Evolutionary conservation across 2,797 vertebrate genomes (phyloP), one percentile per base, ranked within the genome.

Genomic region (Megaceryle alcyon): DNA sequence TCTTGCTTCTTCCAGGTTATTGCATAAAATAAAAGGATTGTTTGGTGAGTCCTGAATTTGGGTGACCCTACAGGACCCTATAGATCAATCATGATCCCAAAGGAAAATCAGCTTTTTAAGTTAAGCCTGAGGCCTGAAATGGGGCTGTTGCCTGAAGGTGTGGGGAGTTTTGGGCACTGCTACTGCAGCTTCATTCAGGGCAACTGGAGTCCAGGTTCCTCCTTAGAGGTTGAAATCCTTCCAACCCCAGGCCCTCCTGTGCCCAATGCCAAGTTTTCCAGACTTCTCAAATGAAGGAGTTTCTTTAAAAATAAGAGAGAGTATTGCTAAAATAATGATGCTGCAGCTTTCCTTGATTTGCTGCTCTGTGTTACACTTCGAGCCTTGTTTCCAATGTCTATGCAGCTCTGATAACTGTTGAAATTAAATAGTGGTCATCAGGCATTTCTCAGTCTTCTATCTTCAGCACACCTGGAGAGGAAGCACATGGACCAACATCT

Each of bases 401-500:
- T 10, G 57, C 70, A n/a, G 69, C 77, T 86, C 70, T 3, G 25
- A 18, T 16, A 75, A 23, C 14, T 56, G 69, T 31, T 4, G 6
- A 59, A 70, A 65, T 49, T 22, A 44, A 93, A 70, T 4, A 15
- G 31, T n/a, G 54, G 15, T 76, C 60, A 72, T 73, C 35, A 4
- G 31, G 23, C 56, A 18, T 3, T 33, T 54, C 41, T 21, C 35
- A 14, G 53, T 6, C 77, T 6, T 63, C 33, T 12, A 4, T 8
- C 77, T 21, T 49, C 44, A 25, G 15, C 61, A 37, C 51, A 6
- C 15, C 49, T 33, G 33, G 48, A 53, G 41, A 64, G 44, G 63
- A 2, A 2, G 15, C 4, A 12, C 3, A 0, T 1, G 29, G 54
- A n/a, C 31, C 20, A 60, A 54, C 20, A 5, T 3, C 54, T 77